A percentile compares a stretch with the other conserved stretches of the same genome.
Evolutionary conservation across 1,140 invertebrate species (phyloP).

Genomic region (Cardiocondyla obscurior): DNA sequence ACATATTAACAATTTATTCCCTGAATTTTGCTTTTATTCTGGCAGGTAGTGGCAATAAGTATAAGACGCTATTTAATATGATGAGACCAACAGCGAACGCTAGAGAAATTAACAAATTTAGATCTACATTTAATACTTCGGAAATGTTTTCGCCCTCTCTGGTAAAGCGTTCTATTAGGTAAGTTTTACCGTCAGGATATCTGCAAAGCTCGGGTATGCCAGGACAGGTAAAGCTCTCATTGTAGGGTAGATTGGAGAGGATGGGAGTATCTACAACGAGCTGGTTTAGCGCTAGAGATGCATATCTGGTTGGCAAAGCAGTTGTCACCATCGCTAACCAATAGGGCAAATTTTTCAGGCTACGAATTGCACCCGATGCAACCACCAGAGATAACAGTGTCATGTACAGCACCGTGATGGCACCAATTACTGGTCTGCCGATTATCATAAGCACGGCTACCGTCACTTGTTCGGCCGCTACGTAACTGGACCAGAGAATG

Average conservation of each 20-base stretch:
- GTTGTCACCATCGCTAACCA: conserved; percentile 77
- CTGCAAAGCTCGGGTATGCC: conserved; percentile 86
- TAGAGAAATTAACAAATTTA: conserved; percentile 92
- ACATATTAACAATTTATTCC: conserved; percentile 84
- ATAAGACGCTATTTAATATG: conserved; percentile 93
- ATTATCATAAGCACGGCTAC: conserved; percentile 92
- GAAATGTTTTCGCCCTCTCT: conserved; percentile 87
- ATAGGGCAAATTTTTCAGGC: conserved; percentile 84
- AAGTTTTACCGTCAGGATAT: conserved; percentile 89
- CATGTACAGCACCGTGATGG: conserved; percentile 90
- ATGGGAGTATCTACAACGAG: conserved; percentile 74
- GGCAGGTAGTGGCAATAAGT: conserved; percentile 93
- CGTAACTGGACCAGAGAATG: conserved; percentile 91
- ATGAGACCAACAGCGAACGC: conserved; percentile 92
- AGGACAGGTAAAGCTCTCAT: conserved; percentile 84
- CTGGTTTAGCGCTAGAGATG: conserved; percentile 78
- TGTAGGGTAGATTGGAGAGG: conserved; percentile 82
- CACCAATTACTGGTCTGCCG: conserved; percentile 90
- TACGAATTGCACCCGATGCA: conserved; percentile 90
- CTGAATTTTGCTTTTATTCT: conserved; percentile 95
- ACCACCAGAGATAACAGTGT: conserved; percentile 89
- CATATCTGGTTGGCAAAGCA: conserved; percentile 80
- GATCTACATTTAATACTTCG: conserved; percentile 88
- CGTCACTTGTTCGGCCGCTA: conserved; percentile 93
- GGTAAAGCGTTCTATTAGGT: conserved; percentile 89